A percentile compares a stretch with the other conserved stretches of the same genome.
These are phyloP conservation scores for Dicerorhinus sumatrensis DNA, from an alignment of 2,113 vertebrate species.

Conservation along the genomic window DNA sequence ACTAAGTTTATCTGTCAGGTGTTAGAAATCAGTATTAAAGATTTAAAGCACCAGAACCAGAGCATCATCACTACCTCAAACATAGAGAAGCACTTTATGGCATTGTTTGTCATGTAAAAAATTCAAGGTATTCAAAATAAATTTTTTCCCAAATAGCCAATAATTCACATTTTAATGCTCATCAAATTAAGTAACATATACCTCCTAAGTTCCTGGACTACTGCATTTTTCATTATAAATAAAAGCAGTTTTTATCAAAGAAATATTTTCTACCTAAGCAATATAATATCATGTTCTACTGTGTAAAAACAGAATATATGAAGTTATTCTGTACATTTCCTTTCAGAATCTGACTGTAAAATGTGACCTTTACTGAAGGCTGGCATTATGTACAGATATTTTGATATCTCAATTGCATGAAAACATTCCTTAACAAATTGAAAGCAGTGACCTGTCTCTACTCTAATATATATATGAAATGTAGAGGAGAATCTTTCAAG, in stretches of 20 bases:
- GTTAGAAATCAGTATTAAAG: conserved; percentile 15
- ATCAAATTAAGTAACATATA: conserved; percentile 10
- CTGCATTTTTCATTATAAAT: neutral
- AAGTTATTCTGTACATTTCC: neutral
- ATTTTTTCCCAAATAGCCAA: neutral
- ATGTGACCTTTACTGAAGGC: conserved; percentile 70
- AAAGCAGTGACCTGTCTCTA: conserved; percentile 65
- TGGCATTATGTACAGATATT: conserved; percentile 70
- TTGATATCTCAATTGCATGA: conserved; percentile 67
- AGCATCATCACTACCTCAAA: neutral
- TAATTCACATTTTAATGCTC: neutral
- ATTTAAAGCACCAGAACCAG: neutral
- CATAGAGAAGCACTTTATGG: neutral
- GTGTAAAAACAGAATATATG: neutral
- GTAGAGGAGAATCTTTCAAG: conserved; percentile 34
- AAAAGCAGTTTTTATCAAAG: conserved; percentile 41
- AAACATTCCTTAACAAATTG: conserved; percentile 72
- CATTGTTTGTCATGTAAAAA: neutral
- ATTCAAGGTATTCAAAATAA: neutral
- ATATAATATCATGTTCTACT: neutral
- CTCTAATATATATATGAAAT: neutral
- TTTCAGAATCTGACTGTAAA: conserved; percentile 49
- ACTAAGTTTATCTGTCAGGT: neutral
- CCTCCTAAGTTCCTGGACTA: neutral
- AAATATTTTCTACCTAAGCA: conserved; percentile 3